A percentile compares a stretch with the other conserved stretches of the same genome.
Evolutionary conservation across 1,140 invertebrate genomes (phyloP).

Genomic region (Gryllus bimaculatus): DNA sequence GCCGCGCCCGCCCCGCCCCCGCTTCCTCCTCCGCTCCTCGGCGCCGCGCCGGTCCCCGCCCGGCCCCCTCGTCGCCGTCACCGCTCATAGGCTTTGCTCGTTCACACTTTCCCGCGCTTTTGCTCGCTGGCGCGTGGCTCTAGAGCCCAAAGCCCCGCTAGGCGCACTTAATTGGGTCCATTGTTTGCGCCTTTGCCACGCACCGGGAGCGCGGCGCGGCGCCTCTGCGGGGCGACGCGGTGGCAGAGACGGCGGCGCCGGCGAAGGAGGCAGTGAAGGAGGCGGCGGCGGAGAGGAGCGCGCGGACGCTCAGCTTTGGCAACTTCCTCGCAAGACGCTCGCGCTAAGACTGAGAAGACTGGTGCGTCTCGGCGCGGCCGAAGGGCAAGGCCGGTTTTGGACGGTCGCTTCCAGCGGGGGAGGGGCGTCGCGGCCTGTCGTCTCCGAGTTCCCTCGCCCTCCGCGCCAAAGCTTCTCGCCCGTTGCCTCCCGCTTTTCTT

Average conservation of each 20-base stretch:
- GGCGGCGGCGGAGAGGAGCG: background rate
- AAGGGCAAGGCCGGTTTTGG: background rate
- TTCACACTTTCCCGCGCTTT: slow-evolving; percentile 3
- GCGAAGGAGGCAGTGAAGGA: background rate
- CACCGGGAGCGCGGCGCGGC: background rate
- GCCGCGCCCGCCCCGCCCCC: too few species aligned
- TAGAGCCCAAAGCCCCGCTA: background rate
- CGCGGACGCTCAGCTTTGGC: background rate
- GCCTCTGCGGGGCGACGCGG: too few species aligned
- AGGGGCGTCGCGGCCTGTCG: background rate
- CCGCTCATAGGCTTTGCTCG: background rate
- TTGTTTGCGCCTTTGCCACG: background rate
- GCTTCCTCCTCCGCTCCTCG: background rate
- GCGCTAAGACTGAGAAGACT: background rate
- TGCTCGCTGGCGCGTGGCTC: background rate
- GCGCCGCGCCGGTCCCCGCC: background rate
- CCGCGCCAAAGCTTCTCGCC: background rate
- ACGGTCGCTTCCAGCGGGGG: background rate
- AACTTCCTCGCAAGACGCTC: background rate
- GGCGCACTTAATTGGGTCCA: slow-evolving; percentile 2
- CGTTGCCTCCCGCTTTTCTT: background rate
- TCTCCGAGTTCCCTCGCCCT: background rate
- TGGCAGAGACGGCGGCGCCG: too few species aligned
- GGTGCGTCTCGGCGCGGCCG: too few species aligned
- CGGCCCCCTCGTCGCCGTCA: background rate